Evolutionary conservation across 2,888 invertebrate species (phyloP).

Genomic region (Hypsopygia costalis): DNA sequence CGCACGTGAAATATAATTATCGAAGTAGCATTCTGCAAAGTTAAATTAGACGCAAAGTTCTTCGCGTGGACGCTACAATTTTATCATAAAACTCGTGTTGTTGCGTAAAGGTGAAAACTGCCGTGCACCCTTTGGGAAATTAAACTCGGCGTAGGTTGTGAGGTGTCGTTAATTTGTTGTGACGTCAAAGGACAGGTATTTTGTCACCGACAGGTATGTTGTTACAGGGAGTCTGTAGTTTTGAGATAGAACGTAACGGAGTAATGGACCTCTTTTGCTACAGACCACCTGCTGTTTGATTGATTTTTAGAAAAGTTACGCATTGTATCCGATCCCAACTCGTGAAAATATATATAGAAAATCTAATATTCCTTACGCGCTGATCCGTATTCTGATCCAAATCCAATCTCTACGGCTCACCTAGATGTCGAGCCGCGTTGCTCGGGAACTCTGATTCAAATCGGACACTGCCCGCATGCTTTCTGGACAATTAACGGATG

Average conservation of each 20-base stretch:
- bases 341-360: too few species aligned
- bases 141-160: conserved; percentile 53
- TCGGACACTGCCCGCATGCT: too few species aligned
- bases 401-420: too few species aligned
- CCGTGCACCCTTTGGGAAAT: conserved; percentile 66
- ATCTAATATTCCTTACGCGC: too few species aligned
- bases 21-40: conserved; percentile 7
- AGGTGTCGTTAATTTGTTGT: conserved; percentile 66
- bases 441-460: too few species aligned
- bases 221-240: conserved; percentile 2
- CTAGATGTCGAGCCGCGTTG: too few species aligned
- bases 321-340: too few species aligned
- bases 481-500: too few species aligned
- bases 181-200: conserved; percentile 45
- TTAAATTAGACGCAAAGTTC: conserved; percentile 10
- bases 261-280: neutral
- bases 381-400: too few species aligned
- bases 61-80: conserved; percentile 23
- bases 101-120: conserved; percentile 44
- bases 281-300: too few species aligned
- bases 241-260: neutral
- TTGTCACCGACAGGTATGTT: too few species aligned
- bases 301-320: too few species aligned
- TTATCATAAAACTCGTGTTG: conserved; percentile 36
- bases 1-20: conserved; percentile 5